A percentile compares a stretch with the other conserved stretches of the same genome.
These are phyloP conservation scores for Aspidiotus rigidus DNA, from an alignment of 2,888 invertebrate genomes.

Conservation along the genomic window DNA sequence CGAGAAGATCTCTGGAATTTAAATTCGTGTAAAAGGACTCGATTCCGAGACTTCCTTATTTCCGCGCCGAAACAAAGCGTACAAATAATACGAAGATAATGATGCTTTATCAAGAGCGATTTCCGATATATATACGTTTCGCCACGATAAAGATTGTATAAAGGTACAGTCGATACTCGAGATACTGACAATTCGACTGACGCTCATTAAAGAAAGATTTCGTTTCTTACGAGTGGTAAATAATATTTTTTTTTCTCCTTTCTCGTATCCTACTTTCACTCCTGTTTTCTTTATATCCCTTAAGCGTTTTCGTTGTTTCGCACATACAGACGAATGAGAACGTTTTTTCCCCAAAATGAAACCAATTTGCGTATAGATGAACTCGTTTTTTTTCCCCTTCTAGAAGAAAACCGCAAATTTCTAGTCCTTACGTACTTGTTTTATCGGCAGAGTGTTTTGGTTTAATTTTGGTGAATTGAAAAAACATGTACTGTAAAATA, in stretches of 20 bases:
- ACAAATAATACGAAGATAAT: slow-evolving; percentile 29
- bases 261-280: neutral
- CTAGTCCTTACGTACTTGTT: neutral
- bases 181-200: slow-evolving; percentile 27
- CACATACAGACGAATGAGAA: neutral
- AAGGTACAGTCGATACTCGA: slow-evolving; percentile 20
- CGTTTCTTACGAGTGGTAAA: slow-evolving; percentile 12
- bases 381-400: neutral
- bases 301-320: neutral
- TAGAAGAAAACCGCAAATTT: neutral
- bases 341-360: neutral
- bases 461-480: slow-evolving; percentile 2
- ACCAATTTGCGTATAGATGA: neutral
- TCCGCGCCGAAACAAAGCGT: slow-evolving; percentile 18
- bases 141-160: no score
- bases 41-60: slow-evolving; percentile 18
- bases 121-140: slow-evolving; percentile 14
- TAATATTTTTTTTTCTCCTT: slow-evolving; percentile 19
- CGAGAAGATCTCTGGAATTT: no score
- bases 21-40: no score
- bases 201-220: slow-evolving; percentile 31
- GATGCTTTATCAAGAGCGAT: slow-evolving; percentile 20
- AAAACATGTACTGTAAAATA: neutral
- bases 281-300: neutral
- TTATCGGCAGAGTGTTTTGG: neutral